These are phyloP conservation scores for Lithosia quadra DNA, from an alignment of 2,888 invertebrate genomes.

Conservation along the genomic window DNA sequence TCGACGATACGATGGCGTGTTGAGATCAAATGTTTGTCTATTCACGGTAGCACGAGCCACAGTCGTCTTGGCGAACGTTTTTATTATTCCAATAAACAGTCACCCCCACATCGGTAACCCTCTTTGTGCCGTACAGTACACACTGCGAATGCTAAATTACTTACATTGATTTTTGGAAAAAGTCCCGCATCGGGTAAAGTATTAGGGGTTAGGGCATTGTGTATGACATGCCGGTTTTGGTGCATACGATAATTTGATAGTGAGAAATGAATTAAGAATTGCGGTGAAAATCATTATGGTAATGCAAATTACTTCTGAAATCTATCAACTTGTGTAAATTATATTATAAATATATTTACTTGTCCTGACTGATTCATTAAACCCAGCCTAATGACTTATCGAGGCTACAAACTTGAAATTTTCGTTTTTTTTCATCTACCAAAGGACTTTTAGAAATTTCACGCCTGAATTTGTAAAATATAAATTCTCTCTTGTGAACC, in stretches of 20 bases:
- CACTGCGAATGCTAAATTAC: conserved; percentile 67
- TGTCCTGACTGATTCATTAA: background rate
- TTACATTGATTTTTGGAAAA: conserved; percentile 63
- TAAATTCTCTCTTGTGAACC: too few species aligned
- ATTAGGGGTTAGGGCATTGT: background rate
- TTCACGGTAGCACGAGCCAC: conserved; percentile 37
- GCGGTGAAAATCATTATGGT: background rate
- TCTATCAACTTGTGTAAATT: too few species aligned
- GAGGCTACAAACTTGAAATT: background rate
- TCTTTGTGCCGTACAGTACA: conserved; percentile 44
- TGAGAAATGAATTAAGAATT: background rate
- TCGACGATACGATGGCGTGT: conserved; percentile 35
- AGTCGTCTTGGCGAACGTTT: conserved; percentile 69
- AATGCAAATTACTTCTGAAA: background rate
- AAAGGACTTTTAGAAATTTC: too few species aligned
- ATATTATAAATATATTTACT: too few species aligned
- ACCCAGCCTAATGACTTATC: too few species aligned
- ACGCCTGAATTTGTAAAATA: background rate
- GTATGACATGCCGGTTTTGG: background rate
- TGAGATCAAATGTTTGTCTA: conserved; percentile 50
- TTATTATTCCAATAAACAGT: conserved; percentile 73
- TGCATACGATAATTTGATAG: background rate
- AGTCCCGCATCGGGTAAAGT: conserved; percentile 9
- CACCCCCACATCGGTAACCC: conserved; percentile 67
- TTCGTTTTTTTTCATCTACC: too few species aligned